Evolutionary conservation across 2,888 invertebrate species (phyloP).

Genomic region (Gisinianus flammeolus): DNA sequence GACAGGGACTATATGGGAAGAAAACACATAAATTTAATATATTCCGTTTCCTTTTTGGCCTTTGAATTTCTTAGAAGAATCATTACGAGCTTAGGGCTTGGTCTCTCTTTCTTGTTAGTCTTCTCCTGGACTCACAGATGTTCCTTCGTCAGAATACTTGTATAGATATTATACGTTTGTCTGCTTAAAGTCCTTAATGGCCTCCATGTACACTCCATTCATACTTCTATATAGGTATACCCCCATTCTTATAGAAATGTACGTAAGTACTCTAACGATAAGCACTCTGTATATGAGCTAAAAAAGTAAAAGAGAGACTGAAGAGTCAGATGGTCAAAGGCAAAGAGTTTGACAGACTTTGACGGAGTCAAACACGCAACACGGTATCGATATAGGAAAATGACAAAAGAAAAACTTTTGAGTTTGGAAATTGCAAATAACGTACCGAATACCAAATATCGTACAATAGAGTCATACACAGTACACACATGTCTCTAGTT

Average conservation of each 20-base stretch:
- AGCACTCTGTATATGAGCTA: too few relatives aligned
- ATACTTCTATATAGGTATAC: too few relatives aligned
- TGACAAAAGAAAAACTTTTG: background rate
- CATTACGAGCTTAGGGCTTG: too few relatives aligned
- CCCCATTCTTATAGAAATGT: too few relatives aligned
- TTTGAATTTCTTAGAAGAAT: too few relatives aligned
- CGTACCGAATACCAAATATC: too few relatives aligned
- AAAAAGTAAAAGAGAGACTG: too few relatives aligned
- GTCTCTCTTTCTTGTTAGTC: background rate
- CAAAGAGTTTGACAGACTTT: background rate
- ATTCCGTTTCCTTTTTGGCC: too few relatives aligned
- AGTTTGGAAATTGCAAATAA: background rate
- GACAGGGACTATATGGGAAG: too few relatives aligned
- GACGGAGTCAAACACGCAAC: background rate
- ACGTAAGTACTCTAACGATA: too few relatives aligned
- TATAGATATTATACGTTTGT: background rate
- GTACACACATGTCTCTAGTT: background rate
- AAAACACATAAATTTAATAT: too few relatives aligned
- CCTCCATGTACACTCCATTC: background rate
- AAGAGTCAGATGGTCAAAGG: conserved; percentile 13
- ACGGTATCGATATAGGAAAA: background rate
- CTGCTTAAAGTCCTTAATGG: background rate
- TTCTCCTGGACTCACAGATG: conserved; percentile 27
- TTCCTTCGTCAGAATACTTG: too few relatives aligned
- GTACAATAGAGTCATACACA: background rate